Percentiles rank a stretch among this genome's conserved stretches.
Evolutionary conservation across 1,140 invertebrate genomes (phyloP).

Genomic region (Drosophila busckii): DNA sequence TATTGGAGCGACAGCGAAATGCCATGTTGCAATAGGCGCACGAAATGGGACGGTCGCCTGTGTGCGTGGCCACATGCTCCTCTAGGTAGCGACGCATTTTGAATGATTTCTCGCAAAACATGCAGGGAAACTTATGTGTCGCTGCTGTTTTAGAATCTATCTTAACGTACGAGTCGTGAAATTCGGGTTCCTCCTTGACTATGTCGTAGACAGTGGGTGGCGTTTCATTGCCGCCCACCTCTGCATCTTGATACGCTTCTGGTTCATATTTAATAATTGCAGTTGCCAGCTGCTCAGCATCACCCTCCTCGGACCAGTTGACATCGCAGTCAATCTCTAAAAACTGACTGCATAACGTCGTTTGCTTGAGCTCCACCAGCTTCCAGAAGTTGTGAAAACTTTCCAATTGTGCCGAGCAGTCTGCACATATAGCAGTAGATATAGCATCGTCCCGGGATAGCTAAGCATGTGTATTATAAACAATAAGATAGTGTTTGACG

Average conservation of each 20-base stretch:
- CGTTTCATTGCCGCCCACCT: background rate
- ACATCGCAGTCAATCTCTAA: constrained; percentile 65
- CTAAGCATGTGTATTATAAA: constrained; percentile 15
- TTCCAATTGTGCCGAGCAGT: constrained; percentile 58
- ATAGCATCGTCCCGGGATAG: constrained; percentile 64
- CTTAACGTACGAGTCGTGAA: constrained; percentile 26
- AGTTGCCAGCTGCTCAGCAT: constrained; percentile 15
- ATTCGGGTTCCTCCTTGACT: constrained; percentile 31
- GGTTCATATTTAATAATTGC: constrained; percentile 25
- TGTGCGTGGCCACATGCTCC: constrained; percentile 77
- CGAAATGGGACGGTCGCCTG: constrained; percentile 64
- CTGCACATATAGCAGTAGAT: constrained; percentile 60
- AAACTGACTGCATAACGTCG: constrained; percentile 64
- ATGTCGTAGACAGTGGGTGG: constrained; percentile 12
- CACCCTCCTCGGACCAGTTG: constrained; percentile 59
- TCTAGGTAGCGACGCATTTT: constrained; percentile 62
- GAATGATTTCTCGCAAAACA: constrained; percentile 68
- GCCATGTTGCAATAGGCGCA: constrained; percentile 74
- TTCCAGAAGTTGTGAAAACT: constrained; percentile 69
- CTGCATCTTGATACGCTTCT: constrained; percentile 16
- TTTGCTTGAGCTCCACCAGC: constrained; percentile 63
- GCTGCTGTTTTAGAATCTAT: constrained; percentile 22
- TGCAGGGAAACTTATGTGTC: constrained; percentile 56
- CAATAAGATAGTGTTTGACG: background rate
- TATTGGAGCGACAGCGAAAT: constrained; percentile 73